These are phyloP conservation scores for Holacanthella duospinosa DNA, from an alignment of 2,888 invertebrate genomes.

Conservation along the genomic window DNA sequence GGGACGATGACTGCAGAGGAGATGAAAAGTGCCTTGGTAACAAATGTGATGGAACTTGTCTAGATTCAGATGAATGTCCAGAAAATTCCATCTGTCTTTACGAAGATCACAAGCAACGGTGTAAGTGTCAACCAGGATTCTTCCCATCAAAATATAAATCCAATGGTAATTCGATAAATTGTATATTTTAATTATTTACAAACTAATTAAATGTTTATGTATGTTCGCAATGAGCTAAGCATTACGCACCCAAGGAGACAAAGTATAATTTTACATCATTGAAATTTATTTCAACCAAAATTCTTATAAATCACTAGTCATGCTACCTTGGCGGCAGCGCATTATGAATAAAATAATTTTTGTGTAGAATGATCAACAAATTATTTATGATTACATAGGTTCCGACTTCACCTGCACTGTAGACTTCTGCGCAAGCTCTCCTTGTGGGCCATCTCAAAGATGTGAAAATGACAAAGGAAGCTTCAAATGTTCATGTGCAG, in stretches of 20 bases:
- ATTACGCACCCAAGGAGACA: no score
- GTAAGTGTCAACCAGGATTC: conserved; percentile 78
- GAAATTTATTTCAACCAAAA: no score
- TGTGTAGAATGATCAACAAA: no score
- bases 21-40: conserved; percentile 73
- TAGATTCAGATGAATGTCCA: conserved; percentile 71
- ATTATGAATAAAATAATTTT: no score
- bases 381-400: not conserved
- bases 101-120: conserved; percentile 64
- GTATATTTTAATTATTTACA: not conserved
- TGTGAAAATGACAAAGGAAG: conserved; percentile 62
- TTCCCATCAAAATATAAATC: conserved; percentile 53
- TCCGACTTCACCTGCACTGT: conserved; percentile 55
- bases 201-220: no score
- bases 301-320: no score
- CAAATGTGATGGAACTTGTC: conserved; percentile 76
- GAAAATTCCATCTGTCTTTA: conserved; percentile 75
- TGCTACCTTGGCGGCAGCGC: no score
- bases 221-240: no score
- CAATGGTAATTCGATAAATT: not conserved
- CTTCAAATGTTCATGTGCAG: conserved; percentile 67
- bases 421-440: conserved; percentile 65
- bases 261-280: no score
- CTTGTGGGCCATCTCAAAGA: conserved; percentile 67
- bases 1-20: conserved; percentile 60